A percentile compares a stretch with the other conserved stretches of the same genome.
These are phyloP conservation scores for Thalassophryne amazonica DNA, from an alignment of 2,797 vertebrate species.

Conservation along the genomic window DNA sequence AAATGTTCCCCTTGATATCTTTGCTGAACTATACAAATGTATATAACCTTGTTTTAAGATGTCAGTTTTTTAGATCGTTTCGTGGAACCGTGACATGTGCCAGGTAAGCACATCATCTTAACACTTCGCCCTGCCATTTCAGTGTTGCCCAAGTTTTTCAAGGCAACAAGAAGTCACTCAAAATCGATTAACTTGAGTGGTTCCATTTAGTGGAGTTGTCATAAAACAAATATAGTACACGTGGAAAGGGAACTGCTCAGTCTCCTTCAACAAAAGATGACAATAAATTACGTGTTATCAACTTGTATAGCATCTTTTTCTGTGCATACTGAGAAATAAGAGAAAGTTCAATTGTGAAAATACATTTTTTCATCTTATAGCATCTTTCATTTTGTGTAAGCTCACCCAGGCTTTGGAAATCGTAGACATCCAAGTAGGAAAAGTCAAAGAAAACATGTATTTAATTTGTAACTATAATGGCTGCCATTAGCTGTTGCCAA, in stretches of 20 bases:
- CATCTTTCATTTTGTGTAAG: conserved; percentile 22
- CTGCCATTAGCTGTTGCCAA: too few species aligned
- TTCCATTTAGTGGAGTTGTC: conserved; percentile 1
- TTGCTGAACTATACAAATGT: too few species aligned
- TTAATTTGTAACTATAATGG: too few species aligned
- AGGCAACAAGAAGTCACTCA: background rate
- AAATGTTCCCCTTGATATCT: too few species aligned
- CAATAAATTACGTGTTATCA: conserved; percentile 10
- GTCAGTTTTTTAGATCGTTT: too few species aligned
- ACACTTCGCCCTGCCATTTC: conserved; percentile 3
- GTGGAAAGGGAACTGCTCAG: background rate
- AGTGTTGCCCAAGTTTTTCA: conserved; percentile 5
- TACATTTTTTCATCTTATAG: conserved; percentile 26
- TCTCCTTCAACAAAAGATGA: conserved; percentile 14
- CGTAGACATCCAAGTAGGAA: too few species aligned
- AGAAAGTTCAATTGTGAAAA: conserved; percentile 36
- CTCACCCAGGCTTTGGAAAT: conserved; percentile 25
- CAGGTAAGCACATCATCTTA: too few species aligned
- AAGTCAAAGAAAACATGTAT: too few species aligned
- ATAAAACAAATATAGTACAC: conserved; percentile 28
- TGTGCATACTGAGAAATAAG: conserved; percentile 26
- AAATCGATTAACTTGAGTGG: background rate
- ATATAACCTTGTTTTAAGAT: too few species aligned
- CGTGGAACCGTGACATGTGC: too few species aligned
- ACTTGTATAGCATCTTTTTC: conserved; percentile 9